Evolutionary conservation across 1,140 invertebrate genomes (phyloP).

Genomic region (silkworm (Bombyx mori)): ASM3026992v2 NC_085117.1:14323001-14323500

Average conservation of each 20-base stretch:
- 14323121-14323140: slow-evolving; percentile 41
- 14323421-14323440: neutral
- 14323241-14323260: slow-evolving; percentile 69
- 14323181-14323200: slow-evolving; percentile 69
- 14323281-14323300: slow-evolving; percentile 33
- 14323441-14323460: neutral
- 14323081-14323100: slow-evolving; percentile 65
- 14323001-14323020: neutral
- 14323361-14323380: slow-evolving; percentile 19
- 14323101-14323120: slow-evolving; percentile 70
- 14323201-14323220: slow-evolving; percentile 70
- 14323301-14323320: slow-evolving; percentile 38
- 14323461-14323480: slow-evolving; percentile 15
- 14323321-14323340: slow-evolving; percentile 54
- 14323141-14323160: slow-evolving; percentile 58
- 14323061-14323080: slow-evolving; percentile 61
- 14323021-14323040: slow-evolving; percentile 31
- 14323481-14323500: slow-evolving; percentile 3
- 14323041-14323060: slow-evolving; percentile 28
- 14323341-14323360: slow-evolving; percentile 51
- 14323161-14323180: slow-evolving; percentile 67
- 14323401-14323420: slow-evolving; percentile 37
- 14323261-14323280: slow-evolving; percentile 57
- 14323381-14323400: slow-evolving; percentile 24
- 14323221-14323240: slow-evolving; percentile 69